phyloP scores from a whole-genome alignment of 2,888 invertebrate genomes.

The Eupithecia exiguata region DNA sequence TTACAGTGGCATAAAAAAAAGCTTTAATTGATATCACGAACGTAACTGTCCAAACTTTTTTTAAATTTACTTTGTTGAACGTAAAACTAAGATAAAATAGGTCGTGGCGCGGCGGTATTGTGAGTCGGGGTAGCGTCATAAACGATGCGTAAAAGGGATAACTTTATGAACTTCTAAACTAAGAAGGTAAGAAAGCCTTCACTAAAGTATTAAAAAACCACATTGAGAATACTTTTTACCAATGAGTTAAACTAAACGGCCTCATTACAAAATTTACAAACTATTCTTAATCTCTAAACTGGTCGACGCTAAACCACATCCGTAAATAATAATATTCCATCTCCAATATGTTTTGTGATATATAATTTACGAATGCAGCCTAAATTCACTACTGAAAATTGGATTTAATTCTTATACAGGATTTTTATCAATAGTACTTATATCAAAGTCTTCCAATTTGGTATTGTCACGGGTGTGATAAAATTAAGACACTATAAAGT shows the following conservation, averaged over 20 bases:
- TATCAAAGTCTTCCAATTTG: slow-evolving; percentile 56
- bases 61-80: no score
- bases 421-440: slow-evolving; percentile 60
- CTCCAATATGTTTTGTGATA: slow-evolving; percentile 13
- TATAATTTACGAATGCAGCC: slow-evolving; percentile 40
- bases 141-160: no score
- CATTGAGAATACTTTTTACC: neutral
- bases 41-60: no score
- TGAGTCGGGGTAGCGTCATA: no score
- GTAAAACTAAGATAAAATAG: no score
- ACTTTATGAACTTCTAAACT: no score
- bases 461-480: slow-evolving; percentile 63
- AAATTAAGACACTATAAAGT: slow-evolving; percentile 16
- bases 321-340: slow-evolving; percentile 29
- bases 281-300: slow-evolving; percentile 48
- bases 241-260: slow-evolving; percentile 25
- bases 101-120: no score
- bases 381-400: slow-evolving; percentile 64
- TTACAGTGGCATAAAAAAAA: no score
- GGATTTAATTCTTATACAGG: slow-evolving; percentile 51
- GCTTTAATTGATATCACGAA: no score
- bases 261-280: slow-evolving; percentile 28
- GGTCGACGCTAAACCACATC: slow-evolving; percentile 52
- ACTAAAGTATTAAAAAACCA: neutral
- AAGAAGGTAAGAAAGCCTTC: neutral